These are phyloP conservation scores for Brachyhypopomus gauderio DNA, from an alignment of 2,113 vertebrate genomes.

Conservation along the genomic window DNA sequence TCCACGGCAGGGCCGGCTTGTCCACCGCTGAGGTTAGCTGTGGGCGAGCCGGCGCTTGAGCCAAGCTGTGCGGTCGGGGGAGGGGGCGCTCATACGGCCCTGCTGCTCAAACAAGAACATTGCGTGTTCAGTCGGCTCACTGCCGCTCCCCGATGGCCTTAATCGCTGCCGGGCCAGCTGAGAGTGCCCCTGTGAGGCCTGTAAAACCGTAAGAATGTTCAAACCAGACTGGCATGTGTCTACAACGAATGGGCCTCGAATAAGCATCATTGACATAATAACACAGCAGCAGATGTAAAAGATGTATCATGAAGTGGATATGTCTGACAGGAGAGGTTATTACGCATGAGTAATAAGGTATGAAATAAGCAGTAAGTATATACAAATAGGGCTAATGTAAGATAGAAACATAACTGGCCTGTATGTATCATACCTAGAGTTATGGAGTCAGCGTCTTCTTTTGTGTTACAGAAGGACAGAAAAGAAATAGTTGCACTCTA, in stretches of 20 bases:
- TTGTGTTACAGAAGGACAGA: neutral
- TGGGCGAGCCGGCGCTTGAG: conserved; percentile 35
- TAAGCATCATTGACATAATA: conserved; percentile 35
- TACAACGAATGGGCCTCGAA: conserved; percentile 48
- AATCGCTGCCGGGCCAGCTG: conserved; percentile 46
- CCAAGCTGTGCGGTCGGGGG: neutral
- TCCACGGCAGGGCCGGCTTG: conserved; percentile 13
- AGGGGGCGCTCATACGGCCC: conserved; percentile 18
- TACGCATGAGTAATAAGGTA: conserved; percentile 6
- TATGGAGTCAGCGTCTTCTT: conserved; percentile 45
- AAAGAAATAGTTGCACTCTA: neutral
- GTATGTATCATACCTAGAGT: conserved; percentile 41
- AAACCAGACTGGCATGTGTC: conserved; percentile 48
- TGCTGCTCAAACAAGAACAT: conserved; percentile 9
- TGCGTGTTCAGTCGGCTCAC: conserved; percentile 5
- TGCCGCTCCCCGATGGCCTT: conserved; percentile 38
- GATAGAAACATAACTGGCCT: conserved; percentile 30
- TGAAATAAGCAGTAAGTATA: neutral
- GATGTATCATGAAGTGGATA: conserved; percentile 32
- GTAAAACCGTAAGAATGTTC: conserved; percentile 42
- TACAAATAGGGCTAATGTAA: neutral
- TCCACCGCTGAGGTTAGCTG: conserved; percentile 30
- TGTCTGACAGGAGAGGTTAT: conserved; percentile 19
- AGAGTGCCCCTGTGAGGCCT: conserved; percentile 45
- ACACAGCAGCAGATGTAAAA: conserved; percentile 27